Percentiles rank a stretch among this genome's conserved stretches.
Conservation (phyloP, 2,113 vertebrate species). For the Oncorhynchus kisutch region DNA sequence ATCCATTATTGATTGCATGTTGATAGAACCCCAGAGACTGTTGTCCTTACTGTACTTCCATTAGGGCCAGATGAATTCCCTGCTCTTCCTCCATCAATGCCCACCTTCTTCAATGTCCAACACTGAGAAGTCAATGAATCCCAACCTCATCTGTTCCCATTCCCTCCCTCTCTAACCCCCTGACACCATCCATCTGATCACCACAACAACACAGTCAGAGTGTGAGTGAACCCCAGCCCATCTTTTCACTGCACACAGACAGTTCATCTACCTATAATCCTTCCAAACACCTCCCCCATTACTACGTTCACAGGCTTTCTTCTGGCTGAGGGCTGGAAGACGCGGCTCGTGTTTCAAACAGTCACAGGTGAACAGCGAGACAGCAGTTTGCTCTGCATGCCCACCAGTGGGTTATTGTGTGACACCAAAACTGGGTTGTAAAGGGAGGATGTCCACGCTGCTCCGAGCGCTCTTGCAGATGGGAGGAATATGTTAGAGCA, state of each 20-base stretch:
- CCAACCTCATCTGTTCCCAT: neutral
- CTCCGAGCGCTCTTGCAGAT: neutral
- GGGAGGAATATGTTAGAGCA: slow-evolving; percentile 40
- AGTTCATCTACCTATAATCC: neutral
- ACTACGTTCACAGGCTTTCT: neutral
- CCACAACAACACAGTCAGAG: neutral
- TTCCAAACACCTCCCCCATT: neutral
- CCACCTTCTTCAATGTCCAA: neutral
- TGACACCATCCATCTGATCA: neutral
- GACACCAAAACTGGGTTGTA: neutral
- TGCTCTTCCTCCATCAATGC: neutral
- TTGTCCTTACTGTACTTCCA: no score
- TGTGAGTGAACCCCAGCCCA: neutral
- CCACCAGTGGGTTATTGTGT: slow-evolving; percentile 18
- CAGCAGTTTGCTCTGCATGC: slow-evolving; percentile 30
- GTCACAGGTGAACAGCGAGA: neutral
- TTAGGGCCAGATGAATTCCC: neutral
- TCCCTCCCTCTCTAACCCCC: neutral
- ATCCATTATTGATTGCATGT: neutral
- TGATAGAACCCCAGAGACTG: neutral
- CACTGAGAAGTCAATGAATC: neutral
- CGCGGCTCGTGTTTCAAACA: neutral
- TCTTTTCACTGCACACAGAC: no score
- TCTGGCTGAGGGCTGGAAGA: slow-evolving; percentile 1
- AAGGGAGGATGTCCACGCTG: neutral